These are phyloP conservation scores for Cheilosia impressa DNA, from an alignment of 2,888 invertebrate genomes.

Conservation along the genomic window DNA sequence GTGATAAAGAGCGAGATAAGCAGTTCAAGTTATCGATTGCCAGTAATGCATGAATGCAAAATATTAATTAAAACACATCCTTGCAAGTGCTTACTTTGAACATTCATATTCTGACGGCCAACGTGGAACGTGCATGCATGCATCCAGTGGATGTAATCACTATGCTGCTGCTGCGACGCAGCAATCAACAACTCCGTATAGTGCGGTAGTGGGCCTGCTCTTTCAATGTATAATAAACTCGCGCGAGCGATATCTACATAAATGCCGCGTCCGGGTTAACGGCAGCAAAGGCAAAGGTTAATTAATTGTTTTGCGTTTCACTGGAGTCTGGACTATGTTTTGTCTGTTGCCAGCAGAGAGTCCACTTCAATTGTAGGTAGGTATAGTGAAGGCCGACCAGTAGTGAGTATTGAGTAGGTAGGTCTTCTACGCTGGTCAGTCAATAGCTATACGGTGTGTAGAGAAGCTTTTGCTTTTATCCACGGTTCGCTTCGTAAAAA, in stretches of 20 bases:
- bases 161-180: constrained; percentile 10
- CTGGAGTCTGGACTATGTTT: constrained; percentile 9
- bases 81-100: constrained; percentile 52
- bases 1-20: constrained; percentile 55
- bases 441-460: not conserved
- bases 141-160: constrained; percentile 42
- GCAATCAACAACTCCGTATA: constrained; percentile 7
- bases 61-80: constrained; percentile 64
- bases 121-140: not conserved
- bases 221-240: constrained; percentile 22
- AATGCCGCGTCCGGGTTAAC: constrained; percentile 37
- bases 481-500: constrained; percentile 15
- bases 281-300: constrained; percentile 34
- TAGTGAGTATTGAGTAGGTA: not conserved
- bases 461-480: constrained; percentile 27
- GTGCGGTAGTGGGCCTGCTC: not conserved
- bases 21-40: constrained; percentile 43
- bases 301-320: constrained; percentile 56
- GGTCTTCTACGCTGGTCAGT: not conserved
- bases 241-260: constrained; percentile 13
- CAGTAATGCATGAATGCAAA: constrained; percentile 55
- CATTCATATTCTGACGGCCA: constrained; percentile 39
- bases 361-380: not conserved
- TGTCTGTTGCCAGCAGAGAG: constrained; percentile 13
- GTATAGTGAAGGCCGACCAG: not conserved